Percentiles rank a stretch among this genome's conserved stretches.
Conservation (phyloP, 2,113 vertebrate genomes). For the Ceyx cyanopectus region DNA sequence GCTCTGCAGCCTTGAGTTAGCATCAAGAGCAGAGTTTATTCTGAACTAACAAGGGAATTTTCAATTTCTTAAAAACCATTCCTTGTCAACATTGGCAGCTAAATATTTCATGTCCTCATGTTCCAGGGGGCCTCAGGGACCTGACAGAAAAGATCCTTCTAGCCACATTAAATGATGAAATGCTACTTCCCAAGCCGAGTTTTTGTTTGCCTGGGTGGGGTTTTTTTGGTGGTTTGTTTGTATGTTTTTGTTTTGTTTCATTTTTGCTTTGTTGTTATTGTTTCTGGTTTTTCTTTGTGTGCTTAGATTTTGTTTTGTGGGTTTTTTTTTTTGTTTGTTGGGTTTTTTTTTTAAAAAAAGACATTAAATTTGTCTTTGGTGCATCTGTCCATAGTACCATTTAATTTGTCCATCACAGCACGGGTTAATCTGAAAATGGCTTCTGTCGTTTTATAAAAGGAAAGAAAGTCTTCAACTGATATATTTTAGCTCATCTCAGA, state of each 20-base stretch:
- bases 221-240: neutral
- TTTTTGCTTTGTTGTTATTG: too few relatives aligned
- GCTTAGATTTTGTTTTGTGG: neutral
- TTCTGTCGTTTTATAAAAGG: neutral
- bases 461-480: neutral
- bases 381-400: neutral
- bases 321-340: neutral
- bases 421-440: neutral
- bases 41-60: constrained; percentile 81
- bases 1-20: constrained; percentile 52
- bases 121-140: constrained; percentile 79
- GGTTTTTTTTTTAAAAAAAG: neutral
- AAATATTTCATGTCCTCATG: constrained; percentile 89
- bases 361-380: neutral
- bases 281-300: too few relatives aligned
- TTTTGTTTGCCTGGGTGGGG: neutral
- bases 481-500: neutral
- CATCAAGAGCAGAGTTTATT: constrained; percentile 81
- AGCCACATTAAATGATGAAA: constrained; percentile 78
- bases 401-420: neutral
- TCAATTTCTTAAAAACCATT: constrained; percentile 88
- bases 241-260: too few relatives aligned
- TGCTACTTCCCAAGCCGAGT: constrained; percentile 59
- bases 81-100: constrained; percentile 85
- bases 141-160: constrained; percentile 77